Evolutionary conservation across 2,797 vertebrate genomes (phyloP), one percentile per base, ranked within the genome.

Genomic region (Amazonetta brasiliensis): DNA sequence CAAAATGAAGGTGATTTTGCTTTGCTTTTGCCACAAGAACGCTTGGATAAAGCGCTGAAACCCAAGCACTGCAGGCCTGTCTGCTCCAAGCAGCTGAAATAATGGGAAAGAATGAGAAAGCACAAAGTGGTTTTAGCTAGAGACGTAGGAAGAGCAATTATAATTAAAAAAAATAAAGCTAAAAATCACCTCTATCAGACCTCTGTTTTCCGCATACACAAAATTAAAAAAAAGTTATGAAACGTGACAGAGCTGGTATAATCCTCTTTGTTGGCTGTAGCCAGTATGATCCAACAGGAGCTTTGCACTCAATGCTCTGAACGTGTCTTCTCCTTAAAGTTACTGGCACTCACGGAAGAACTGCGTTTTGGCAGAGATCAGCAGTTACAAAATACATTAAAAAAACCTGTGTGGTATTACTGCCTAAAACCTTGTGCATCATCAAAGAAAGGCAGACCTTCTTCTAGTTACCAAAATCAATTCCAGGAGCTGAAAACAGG

Each of bases 211-310:
- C 46, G 64, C 12, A 18, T 33, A 78, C 28, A 76, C 33, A 88
- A 63, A 84, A 63, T 48, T 6, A 37, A 89, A 59, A 58, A 89
- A 88, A 72, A 58, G 66, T 82, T 33, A 89, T 54, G 21, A 84
- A 50, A 72, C 25, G 74, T 28, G 90, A 76, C 31, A 95, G 43
- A 79, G 52, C 56, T 67, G 3, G 1, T 85, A 71, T 92, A 94
- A 95, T 95, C 88, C 71, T 92, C 93, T 95, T 93, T 71, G 64
- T 63, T n/a, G 20, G 41, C 48, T 89, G 37, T 9, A 94, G 68
- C n/a, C 62, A 94, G 75, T 10, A 1, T 7, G 54, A 72, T 71
- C 62, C 71, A 96, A 93, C 43, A 94, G 75, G 62, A 96, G 92
- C 91, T 95, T 94, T 89, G 83, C 79, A 78, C 77, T 90, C 78